phyloP scores from a whole-genome alignment of 2,888 invertebrate genomes.

The Xestia ashworthii region DNA sequence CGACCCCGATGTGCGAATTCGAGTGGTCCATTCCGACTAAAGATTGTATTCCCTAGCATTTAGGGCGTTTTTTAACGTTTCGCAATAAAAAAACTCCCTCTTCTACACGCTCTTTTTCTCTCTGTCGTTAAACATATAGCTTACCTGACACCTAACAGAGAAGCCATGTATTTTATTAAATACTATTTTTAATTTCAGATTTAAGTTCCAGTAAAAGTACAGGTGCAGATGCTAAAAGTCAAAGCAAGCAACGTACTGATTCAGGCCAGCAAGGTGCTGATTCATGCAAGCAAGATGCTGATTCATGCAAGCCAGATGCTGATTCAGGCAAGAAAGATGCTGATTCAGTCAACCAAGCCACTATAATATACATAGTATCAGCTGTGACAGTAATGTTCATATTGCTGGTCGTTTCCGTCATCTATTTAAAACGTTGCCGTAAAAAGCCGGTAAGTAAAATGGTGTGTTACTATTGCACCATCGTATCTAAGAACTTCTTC shows the following conservation, averaged over 20 bases:
- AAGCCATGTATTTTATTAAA: no score
- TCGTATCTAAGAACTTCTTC: background rate
- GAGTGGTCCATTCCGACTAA: no score
- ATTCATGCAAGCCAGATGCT: background rate
- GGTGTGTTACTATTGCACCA: background rate
- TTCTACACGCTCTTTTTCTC: no score
- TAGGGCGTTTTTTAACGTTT: background rate
- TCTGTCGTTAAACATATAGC: background rate
- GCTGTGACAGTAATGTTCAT: background rate
- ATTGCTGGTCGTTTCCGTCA: background rate
- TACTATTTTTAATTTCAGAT: no score
- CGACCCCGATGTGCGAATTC: no score
- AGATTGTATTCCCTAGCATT: background rate
- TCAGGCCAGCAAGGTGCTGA: background rate
- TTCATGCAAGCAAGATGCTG: background rate
- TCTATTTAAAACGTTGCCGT: conserved; percentile 1
- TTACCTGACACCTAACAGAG: background rate
- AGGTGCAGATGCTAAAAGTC: background rate
- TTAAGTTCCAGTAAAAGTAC: background rate
- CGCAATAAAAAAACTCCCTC: background rate
- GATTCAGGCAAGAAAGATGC: background rate
- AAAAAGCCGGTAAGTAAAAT: conserved; percentile 31
- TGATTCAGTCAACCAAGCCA: background rate
- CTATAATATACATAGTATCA: background rate
- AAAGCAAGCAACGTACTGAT: background rate